Evolutionary conservation across 2,888 invertebrate species (phyloP).

Genomic region (Eupelmus urozonus): DNA sequence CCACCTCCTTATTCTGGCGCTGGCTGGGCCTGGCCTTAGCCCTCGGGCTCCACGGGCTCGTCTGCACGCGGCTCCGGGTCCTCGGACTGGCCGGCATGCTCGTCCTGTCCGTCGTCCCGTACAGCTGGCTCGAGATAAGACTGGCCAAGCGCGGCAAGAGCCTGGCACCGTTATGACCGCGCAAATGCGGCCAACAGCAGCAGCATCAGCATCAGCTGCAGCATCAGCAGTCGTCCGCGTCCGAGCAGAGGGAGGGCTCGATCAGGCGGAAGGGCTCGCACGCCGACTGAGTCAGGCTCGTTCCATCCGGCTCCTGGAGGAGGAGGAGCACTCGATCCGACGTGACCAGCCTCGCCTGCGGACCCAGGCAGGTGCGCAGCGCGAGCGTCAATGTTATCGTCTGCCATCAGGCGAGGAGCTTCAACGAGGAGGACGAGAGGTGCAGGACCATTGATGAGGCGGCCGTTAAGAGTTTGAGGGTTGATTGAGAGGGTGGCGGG

Average conservation of each 20-base stretch:
- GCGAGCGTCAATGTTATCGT: conserved; percentile 64
- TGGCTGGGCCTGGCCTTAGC: conserved; percentile 81
- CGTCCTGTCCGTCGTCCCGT: conserved; percentile 79
- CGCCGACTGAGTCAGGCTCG: conserved; percentile 73
- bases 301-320: conserved; percentile 70
- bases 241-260: conserved; percentile 21
- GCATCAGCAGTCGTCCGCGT: background rate
- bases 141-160: conserved; percentile 78
- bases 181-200: conserved; percentile 48
- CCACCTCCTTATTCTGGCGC: conserved; percentile 78
- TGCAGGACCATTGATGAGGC: background rate
- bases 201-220: background rate
- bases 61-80: conserved; percentile 79
- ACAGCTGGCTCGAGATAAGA: conserved; percentile 79
- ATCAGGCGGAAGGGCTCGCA: conserved; percentile 63
- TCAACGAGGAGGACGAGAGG: background rate
- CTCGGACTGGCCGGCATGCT: conserved; percentile 78
- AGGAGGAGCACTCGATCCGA: conserved; percentile 54
- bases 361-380: conserved; percentile 42
- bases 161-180: conserved; percentile 78
- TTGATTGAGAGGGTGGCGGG: too few relatives aligned
- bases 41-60: conserved; percentile 80
- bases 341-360: conserved; percentile 56
- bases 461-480: too few relatives aligned
- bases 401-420: conserved; percentile 60